Evolutionary conservation across 2,113 vertebrate genomes (phyloP), one percentile per base, ranked within the genome.

Genomic region (Coryphaenoides rupestris): DNA sequence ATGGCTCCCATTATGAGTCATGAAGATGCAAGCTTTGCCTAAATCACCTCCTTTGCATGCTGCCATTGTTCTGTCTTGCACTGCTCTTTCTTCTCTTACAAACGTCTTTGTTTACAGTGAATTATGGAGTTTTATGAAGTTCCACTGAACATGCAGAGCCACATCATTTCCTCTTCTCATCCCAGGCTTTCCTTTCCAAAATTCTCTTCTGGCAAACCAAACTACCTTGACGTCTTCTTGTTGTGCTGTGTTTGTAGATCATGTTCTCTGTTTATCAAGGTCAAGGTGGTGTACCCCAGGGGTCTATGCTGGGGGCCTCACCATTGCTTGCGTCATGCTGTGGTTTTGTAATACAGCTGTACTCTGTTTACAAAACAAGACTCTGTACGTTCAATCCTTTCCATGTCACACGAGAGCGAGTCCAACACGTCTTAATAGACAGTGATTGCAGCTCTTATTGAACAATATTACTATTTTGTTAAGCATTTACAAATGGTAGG

Each of bases 21-120:
- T 78, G 67, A 60, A 49, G 17, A 7, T 62, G 64, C 9, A 21
- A 21, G 12, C 40, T 3, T 73, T 77, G 70, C 63, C 47, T 62
- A 33, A 62, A 54, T 61, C 59, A 2, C 63, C 21, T 55, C 40
- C 33, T 75, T 53, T 63, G 23, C 63, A 55, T 72, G 50, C 73
- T 68, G 69, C 73, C 60, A 54, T 83, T 72, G 66, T 84, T 73
- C 69, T 55, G 71, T 80, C 69, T 68, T 57, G 67, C 65, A 55
- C 15, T n/a, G 60, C 19, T 15, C 73, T 78, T 76, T 65, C 21
- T 62, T 79, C 70, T 58, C 54, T 5, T 57, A 47, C 65, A 73
- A 74, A 77, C 5, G 33, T 40, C 6, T 65, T 49, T 63, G 67
- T 65, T 81, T 82, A 61, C 50, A 26, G 59, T 70, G 62, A 75